Base-by-base conservation (phyloP, 2,797 vertebrate genomes). In the Centropyge bicolor region DNA sequence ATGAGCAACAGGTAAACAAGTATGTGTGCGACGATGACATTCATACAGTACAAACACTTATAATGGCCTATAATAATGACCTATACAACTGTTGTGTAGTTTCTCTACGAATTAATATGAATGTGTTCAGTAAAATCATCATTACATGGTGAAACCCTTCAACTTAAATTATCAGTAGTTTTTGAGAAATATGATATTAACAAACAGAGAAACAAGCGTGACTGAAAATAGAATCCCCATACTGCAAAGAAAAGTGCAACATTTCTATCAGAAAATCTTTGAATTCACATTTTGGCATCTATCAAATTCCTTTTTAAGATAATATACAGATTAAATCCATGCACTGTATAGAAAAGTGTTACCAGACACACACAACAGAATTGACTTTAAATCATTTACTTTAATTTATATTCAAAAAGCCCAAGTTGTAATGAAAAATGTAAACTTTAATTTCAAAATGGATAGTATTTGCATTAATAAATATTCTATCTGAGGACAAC, bases 1-100 rank as follows among this genome's bases (percentile, higher is more conserved):
- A 31, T 31, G 27, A 80, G 54, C 73, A 80, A 87, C 77, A 89
- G 80, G 81, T 84, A 56, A 75, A 54, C 27, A 69, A 24, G 38
- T 48, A 19, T 65, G 70, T 61, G 22, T 48, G 41, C 71, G 65
- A 22, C 45, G 24, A 70, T 36, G 52, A 70, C 54, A 68, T 64
- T 68, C 20, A 68, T 65, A 57, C 19, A 59, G 40, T 67, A 38
- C 22, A 54, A 71, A 64, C 27, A 22, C 55, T 69, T 36, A 49
- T 9, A 63, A 35, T 20, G 13, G n/a, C 38, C n/a, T n/a, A n/a
- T n/a, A n/a, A n/a, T n/a, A n/a, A n/a, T 68, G 43, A 59, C 48
- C 49, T 54, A 72, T 11, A 67, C 38, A 43, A 27, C 20, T 48
- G 17, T 41, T 66, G 16, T 36, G 7, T 31, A 41, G 57, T 43